phyloP scores from a whole-genome alignment of 2,113 vertebrate genomes.

The Poeciliopsis turrubarensis region DNA sequence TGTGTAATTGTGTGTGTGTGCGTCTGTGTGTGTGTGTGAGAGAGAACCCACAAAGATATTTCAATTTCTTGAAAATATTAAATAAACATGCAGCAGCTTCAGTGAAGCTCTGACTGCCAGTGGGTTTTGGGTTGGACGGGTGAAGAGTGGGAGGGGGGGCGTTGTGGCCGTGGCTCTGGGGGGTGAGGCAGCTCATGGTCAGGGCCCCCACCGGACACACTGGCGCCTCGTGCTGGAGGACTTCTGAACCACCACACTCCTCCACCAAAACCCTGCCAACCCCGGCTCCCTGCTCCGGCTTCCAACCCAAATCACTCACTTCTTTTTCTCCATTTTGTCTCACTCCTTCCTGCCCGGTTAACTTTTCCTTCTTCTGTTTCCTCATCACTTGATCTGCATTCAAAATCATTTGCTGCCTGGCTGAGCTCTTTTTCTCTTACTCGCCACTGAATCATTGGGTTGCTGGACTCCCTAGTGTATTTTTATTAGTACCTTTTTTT shows the following conservation, averaged over 20 bases:
- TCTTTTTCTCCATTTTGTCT: constrained; percentile 62
- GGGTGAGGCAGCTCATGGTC: constrained; percentile 82
- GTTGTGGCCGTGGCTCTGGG: constrained; percentile 80
- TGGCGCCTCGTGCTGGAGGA: constrained; percentile 89
- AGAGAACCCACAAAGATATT: constrained; percentile 84
- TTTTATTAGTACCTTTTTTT: constrained; percentile 54
- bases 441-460: constrained; percentile 37
- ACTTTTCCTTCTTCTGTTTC: constrained; percentile 55
- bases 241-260: constrained; percentile 90
- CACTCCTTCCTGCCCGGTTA: constrained; percentile 34
- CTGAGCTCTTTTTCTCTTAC: constrained; percentile 17
- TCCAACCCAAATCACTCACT: constrained; percentile 77
- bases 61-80: constrained; percentile 90
- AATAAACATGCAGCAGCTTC: constrained; percentile 85
- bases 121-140: constrained; percentile 77
- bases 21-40: constrained; percentile 68
- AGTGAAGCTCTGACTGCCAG: constrained; percentile 79
- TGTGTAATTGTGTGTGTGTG: constrained; percentile 65
- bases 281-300: constrained; percentile 72
- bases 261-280: constrained; percentile 83
- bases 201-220: constrained; percentile 84
- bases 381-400: constrained; percentile 52
- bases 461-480: constrained; percentile 25
- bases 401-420: constrained; percentile 63
- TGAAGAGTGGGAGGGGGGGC: constrained; percentile 64